These are phyloP conservation scores for Leistus spinibarbis DNA, from an alignment of 2,888 invertebrate species.

Conservation along the genomic window DNA sequence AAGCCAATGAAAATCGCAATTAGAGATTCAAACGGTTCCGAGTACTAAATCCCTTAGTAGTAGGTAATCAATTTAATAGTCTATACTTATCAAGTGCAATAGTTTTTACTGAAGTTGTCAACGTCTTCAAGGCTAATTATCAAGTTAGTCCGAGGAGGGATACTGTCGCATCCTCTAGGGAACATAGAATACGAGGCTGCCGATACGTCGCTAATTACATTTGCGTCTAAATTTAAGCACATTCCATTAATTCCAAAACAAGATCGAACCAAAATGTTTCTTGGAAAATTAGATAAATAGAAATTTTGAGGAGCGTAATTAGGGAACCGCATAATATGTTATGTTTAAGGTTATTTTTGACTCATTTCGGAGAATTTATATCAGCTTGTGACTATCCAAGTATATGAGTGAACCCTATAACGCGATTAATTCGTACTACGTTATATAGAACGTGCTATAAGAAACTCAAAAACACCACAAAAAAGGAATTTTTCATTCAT, in stretches of 20 bases:
- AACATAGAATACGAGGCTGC: background rate
- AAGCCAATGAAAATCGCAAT: background rate
- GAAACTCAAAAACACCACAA: too few relatives aligned
- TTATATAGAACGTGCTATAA: too few relatives aligned
- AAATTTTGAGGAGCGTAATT: too few relatives aligned
- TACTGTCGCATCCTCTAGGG: background rate
- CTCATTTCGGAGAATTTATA: too few relatives aligned
- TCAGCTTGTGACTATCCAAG: too few relatives aligned
- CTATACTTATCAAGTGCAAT: background rate
- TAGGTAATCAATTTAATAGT: background rate
- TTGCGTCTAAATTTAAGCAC: background rate
- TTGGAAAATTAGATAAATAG: too few relatives aligned
- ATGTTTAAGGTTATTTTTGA: too few relatives aligned
- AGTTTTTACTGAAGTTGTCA: background rate
- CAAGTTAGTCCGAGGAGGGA: background rate
- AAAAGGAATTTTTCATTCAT: too few relatives aligned
- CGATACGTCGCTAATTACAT: background rate
- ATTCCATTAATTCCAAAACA: background rate
- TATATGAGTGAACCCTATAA: too few relatives aligned
- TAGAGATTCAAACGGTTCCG: background rate
- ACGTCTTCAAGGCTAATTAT: background rate
- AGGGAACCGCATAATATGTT: too few relatives aligned
- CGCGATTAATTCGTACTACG: too few relatives aligned
- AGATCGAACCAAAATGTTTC: background rate
- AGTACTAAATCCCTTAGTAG: too few relatives aligned